These are phyloP conservation scores for Accipiter virgatus DNA, from an alignment of 2,113 vertebrate genomes.

Conservation along the genomic window DNA sequence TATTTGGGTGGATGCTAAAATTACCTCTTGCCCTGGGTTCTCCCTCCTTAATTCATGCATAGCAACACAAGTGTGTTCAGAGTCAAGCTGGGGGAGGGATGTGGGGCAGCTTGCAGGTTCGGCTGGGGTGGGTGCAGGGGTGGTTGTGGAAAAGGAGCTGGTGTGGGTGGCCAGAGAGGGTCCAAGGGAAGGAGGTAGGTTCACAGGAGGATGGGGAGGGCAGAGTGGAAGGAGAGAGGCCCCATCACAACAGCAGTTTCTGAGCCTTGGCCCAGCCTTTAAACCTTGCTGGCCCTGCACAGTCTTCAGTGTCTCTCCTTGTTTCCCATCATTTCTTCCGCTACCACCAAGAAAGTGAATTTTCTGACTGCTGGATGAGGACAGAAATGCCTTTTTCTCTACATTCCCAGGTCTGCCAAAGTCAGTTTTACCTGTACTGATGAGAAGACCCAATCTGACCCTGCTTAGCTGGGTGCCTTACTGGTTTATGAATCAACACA, in stretches of 20 bases:
- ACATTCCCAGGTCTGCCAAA: neutral
- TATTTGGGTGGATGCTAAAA: neutral
- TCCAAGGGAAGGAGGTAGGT: rapidly evolving
- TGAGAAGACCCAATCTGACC: neutral
- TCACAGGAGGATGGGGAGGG: neutral
- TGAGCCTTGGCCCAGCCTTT: neutral
- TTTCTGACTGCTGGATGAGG: neutral
- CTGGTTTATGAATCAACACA: neutral
- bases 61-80: neutral
- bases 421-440: neutral
- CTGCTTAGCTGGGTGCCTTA: neutral
- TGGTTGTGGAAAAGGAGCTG: neutral
- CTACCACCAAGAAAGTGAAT: neutral
- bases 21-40: neutral
- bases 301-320: neutral
- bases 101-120: neutral
- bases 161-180: neutral
- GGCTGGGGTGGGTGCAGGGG: neutral
- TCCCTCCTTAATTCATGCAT: neutral
- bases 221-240: neutral
- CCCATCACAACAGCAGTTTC: neutral
- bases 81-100: neutral
- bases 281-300: neutral
- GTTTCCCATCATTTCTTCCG: neutral
- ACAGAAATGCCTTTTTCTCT: neutral